These are phyloP conservation scores for Sciaenops ocellatus DNA, from an alignment of 2,797 vertebrate species.

Conservation along the genomic window DNA sequence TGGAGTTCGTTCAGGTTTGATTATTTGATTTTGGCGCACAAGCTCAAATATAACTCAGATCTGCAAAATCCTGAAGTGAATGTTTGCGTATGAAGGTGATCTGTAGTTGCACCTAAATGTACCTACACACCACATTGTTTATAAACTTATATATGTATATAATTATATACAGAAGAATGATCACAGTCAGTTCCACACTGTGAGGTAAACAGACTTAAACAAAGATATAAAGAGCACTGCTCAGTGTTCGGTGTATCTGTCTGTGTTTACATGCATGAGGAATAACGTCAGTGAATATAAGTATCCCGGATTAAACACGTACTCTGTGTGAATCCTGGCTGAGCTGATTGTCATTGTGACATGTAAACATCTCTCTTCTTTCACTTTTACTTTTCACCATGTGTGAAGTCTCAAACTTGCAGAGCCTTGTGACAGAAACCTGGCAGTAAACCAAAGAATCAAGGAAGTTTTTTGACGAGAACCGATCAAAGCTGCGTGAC, in stretches of 20 bases:
- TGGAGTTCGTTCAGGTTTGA: too few relatives aligned
- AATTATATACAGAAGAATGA: too few relatives aligned
- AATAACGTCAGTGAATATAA: not conserved
- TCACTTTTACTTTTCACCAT: not conserved
- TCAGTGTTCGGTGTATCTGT: not conserved
- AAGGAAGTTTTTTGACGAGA: not conserved
- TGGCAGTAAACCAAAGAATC: not conserved
- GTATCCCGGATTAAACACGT: not conserved
- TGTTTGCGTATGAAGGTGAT: too few relatives aligned
- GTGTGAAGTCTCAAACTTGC: not conserved
- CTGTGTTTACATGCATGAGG: not conserved
- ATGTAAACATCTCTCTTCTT: conserved; percentile 7
- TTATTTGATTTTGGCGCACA: too few relatives aligned
- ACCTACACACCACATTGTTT: too few relatives aligned
- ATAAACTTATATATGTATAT: too few relatives aligned
- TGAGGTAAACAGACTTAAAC: too few relatives aligned
- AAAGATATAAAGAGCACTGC: too few relatives aligned
- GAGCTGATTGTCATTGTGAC: conserved; percentile 2
- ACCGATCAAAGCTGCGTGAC: not conserved
- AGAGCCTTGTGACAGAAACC: not conserved
- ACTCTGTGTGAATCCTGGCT: not conserved
- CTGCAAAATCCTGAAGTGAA: too few relatives aligned
- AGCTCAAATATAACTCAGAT: too few relatives aligned
- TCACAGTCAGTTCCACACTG: too few relatives aligned
- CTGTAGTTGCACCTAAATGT: too few relatives aligned